A percentile compares a stretch with the other conserved stretches of the same genome.
phyloP scores from a whole-genome alignment of 1,140 invertebrate genomes.

The Caenorhabditis latens region DNA sequence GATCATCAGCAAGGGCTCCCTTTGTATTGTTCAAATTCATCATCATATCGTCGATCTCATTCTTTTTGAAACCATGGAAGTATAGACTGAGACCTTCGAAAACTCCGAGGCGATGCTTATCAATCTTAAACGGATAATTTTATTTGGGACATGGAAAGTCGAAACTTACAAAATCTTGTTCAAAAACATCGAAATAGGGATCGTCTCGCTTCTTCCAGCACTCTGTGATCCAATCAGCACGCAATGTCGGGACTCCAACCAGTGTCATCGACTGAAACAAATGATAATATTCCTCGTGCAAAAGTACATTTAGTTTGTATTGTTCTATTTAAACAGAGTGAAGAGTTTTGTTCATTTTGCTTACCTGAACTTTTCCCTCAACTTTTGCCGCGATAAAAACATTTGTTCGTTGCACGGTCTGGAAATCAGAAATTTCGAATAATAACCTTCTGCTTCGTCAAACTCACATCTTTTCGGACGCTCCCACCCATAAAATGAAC shows the following conservation, averaged over 20 bases:
- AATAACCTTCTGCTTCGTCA: neutral
- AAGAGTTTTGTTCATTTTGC: neutral
- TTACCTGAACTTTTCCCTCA: constrained; percentile 38
- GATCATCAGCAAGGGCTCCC: constrained; percentile 15
- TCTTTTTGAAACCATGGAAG: constrained; percentile 89
- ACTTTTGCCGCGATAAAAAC: constrained; percentile 31
- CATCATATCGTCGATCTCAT: constrained; percentile 90
- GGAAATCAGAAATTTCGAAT: neutral
- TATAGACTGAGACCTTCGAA: constrained; percentile 89
- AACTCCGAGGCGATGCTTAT: constrained; percentile 85
- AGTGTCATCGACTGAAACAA: constrained; percentile 85
- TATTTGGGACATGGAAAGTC: neutral
- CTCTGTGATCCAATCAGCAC: constrained; percentile 87
- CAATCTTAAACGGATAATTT: constrained; percentile 73
- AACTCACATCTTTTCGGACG: constrained; percentile 81
- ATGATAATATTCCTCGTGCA: neutral
- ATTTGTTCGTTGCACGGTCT: constrained; percentile 40
- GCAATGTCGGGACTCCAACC: constrained; percentile 87
- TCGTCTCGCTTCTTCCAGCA: constrained; percentile 86
- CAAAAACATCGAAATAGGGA: constrained; percentile 75
- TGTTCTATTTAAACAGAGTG: no score
- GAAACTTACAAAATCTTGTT: constrained; percentile 52
- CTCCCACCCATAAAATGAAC: constrained; percentile 95
- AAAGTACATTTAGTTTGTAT: no score
- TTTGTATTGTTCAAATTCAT: constrained; percentile 21